These are phyloP conservation scores for Leptinotarsa tumamoca DNA, from an alignment of 2,888 invertebrate genomes.

Conservation along the genomic window DNA sequence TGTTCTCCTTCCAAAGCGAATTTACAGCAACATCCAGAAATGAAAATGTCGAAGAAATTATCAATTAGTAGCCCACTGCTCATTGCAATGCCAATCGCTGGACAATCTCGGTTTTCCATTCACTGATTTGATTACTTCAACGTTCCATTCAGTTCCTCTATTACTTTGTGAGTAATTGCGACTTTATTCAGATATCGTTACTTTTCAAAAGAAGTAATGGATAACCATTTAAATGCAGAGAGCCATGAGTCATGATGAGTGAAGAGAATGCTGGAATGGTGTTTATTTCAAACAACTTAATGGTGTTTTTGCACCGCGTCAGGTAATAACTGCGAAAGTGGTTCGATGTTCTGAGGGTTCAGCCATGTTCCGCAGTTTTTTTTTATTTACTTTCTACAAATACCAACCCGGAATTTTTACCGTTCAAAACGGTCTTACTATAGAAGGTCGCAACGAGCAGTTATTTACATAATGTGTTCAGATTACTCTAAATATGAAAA, in stretches of 20 bases:
- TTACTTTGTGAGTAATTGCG: constrained; percentile 6
- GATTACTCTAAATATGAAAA: too few relatives aligned
- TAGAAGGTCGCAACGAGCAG: too few relatives aligned
- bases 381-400: too few relatives aligned
- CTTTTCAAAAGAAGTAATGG: constrained; percentile 7
- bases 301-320: background rate
- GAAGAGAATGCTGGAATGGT: background rate
- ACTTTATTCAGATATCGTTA: constrained; percentile 9
- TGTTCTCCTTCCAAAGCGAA: background rate
- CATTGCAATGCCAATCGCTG: background rate
- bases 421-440: too few relatives aligned
- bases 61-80: background rate
- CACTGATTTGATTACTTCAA: background rate
- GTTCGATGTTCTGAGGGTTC: background rate
- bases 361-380: background rate
- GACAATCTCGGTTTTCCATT: background rate
- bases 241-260: background rate
- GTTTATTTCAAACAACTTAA: background rate
- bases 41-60: constrained; percentile 1
- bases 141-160: background rate
- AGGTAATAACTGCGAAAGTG: background rate
- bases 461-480: too few relatives aligned
- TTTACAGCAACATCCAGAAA: background rate
- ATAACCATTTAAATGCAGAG: background rate
- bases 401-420: too few relatives aligned